These are phyloP conservation scores for Galemys pyrenaicus DNA, from an alignment of 2,113 vertebrate genomes.

Conservation along the genomic window DNA sequence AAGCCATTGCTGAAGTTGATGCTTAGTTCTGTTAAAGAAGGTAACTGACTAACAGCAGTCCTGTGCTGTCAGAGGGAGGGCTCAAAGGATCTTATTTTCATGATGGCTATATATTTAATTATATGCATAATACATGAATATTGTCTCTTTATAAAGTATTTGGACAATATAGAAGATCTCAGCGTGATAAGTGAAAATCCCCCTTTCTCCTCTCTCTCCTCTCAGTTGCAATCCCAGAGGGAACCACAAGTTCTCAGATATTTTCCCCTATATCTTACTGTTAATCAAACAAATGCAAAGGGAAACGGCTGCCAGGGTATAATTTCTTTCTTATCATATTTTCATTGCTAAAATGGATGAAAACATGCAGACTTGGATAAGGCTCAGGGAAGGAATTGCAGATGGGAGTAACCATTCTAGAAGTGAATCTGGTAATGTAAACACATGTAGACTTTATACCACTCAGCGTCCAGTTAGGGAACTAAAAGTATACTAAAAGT, in stretches of 20 bases:
- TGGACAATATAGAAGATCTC: background rate
- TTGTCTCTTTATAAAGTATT: background rate
- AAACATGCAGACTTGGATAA: background rate
- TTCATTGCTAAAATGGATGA: background rate
- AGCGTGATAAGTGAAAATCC: background rate
- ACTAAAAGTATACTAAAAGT: background rate
- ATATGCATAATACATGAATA: background rate
- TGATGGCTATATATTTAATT: background rate
- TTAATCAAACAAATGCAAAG: background rate
- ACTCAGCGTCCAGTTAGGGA: background rate
- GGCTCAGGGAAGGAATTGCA: background rate
- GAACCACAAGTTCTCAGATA: background rate
- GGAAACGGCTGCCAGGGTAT: background rate
- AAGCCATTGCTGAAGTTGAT: background rate
- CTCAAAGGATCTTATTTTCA: background rate
- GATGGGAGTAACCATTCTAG: background rate
- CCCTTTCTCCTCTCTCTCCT: background rate
- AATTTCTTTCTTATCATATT: background rate
- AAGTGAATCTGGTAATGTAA: background rate
- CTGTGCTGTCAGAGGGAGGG: rapidly evolving
- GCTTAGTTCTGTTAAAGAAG: background rate
- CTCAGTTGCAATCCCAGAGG: background rate
- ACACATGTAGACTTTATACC: background rate
- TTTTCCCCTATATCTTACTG: background rate
- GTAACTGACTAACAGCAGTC: no score